Base-by-base conservation (phyloP, 2,113 vertebrate species). In the Eulemur rufifrons region DNA sequence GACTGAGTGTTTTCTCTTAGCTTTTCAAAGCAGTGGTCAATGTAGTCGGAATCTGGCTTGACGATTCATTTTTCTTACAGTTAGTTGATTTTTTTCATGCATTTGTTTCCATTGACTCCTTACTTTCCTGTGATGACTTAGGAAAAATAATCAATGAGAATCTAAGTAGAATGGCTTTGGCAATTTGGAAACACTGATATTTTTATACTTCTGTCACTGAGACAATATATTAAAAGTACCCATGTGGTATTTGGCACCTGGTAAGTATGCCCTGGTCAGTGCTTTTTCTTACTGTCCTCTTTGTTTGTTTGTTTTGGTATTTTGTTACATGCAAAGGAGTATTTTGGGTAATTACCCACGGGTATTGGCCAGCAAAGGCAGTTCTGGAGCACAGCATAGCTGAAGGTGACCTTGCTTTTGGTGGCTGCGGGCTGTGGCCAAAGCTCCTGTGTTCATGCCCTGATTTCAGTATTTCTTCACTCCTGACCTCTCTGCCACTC, bases 191-290 rank as follows among this genome's bases (percentile, higher is more conserved):
- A 52, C 9, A 42, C 11, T 61, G 23, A 7, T 6, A 18, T 14
- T 13, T 47, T 83, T 74, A 13, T 27, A 6, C 32, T 91, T 76
- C 10, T 5, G 3, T 42, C n/a, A n/a, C 23, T 5, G 71, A 61
- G 34, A 61, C 3, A 8, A 12, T 71, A 56, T 4, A 8, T 52
- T 56, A 56, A 29, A 56, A 18, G 11, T 34, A 18, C 8, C 7
- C 7, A 0, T 7, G 23, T 4, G 3, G 1, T 15, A 47, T 32
- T 90, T 59, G 12, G 9, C 21, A 32, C 8, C 8, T 52, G 37
- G 1, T 17, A 2, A 20, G 29, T 15, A 37, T 17, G 6, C 13
- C 12, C 9, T 34, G 4, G 1, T 27, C 14, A 34, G 7, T 17
- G n/a, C 39, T 68, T 84, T 71, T 47, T 39, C 27, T 42, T 7